Evolutionary conservation across 2,797 vertebrate species (phyloP).

Genomic region (Botia almorhae): DNA sequence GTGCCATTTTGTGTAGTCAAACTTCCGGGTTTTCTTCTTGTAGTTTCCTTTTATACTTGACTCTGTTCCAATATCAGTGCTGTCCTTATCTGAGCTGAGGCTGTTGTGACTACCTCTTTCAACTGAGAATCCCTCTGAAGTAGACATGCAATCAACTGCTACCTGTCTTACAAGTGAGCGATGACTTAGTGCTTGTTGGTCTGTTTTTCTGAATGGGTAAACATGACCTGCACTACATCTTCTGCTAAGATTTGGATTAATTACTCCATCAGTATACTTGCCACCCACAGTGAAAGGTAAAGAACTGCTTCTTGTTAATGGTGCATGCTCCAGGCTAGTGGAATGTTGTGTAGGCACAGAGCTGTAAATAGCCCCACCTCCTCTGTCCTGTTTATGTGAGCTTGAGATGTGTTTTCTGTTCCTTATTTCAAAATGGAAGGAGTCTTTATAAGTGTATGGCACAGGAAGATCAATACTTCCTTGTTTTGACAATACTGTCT

Average conservation of each 20-base stretch:
- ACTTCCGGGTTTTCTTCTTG: conserved; percentile 85
- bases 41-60: conserved; percentile 73
- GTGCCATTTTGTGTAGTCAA: conserved; percentile 96
- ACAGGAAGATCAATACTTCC: conserved; percentile 96
- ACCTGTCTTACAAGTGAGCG: conserved; percentile 90
- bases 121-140: conserved; percentile 69
- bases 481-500: conserved; percentile 92
- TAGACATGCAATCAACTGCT: conserved; percentile 88
- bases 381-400: conserved; percentile 72
- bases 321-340: conserved; percentile 76
- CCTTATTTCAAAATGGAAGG: conserved; percentile 95
- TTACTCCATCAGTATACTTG: conserved; percentile 64
- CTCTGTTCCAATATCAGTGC: conserved; percentile 67
- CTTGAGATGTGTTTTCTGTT: conserved; percentile 74
- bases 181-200: conserved; percentile 82
- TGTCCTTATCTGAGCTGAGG: conserved; percentile 69
- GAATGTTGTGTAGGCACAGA: conserved; percentile 88
- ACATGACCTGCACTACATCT: conserved; percentile 71
- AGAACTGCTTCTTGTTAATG: conserved; percentile 91
- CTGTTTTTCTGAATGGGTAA: conserved; percentile 74
- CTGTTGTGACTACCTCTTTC: conserved; percentile 67
- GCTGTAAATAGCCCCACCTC: conserved; percentile 78
- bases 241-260: conserved; percentile 65
- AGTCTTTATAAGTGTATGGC: conserved; percentile 96
- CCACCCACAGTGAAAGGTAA: conserved; percentile 83